Evolutionary conservation across 2,888 invertebrate species (phyloP), one percentile per base, ranked within the genome.

Genomic region (Epinotia bilunana): DNA sequence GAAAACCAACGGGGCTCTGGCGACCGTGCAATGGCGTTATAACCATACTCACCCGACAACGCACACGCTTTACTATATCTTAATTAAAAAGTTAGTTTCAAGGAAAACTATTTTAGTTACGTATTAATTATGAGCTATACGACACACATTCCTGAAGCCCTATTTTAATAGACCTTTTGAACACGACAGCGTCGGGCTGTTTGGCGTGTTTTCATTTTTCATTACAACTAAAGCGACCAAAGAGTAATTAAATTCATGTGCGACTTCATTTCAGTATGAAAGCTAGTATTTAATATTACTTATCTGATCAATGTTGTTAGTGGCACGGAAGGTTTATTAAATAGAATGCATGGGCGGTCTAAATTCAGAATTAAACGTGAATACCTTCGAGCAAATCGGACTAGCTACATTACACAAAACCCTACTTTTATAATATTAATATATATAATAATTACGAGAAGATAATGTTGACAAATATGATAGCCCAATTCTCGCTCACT

Each of bases 261-360:
- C 46, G 49, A 64, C 53, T 65, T 73, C 72, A 65, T 60, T 73
- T 60, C 65, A 49, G 58, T 58, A 57, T 55, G 58, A 65, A 60
- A 60, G 58, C 65, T 65, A 65, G 49, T 72, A 72, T 72, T 65
- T 65, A 64, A 46, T 61, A 53, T 43, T 43, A 43, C 64, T 73
- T 73, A 73, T 73, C 65, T 65, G 72, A 73, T 72, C 58, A 28
- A 49, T 20, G 71, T 63, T 12, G 65, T 65, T 58, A 65, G 12
- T 18, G 6, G 46, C 72, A 73, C 72, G 65, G 11, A 63, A 60
- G 33, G 60, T 65, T 49, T 65, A 60, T 58, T 49, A 69, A 58
- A 23, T 43, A 46, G 5, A 13, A 68, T 55, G 33, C 18, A 18
- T 39, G 18, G 57, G 12, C 6, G 11, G 57, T 39, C 43, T 57